These are phyloP conservation scores for Toxonevra muliebris DNA, from an alignment of 2,888 invertebrate genomes.

Conservation along the genomic window DNA sequence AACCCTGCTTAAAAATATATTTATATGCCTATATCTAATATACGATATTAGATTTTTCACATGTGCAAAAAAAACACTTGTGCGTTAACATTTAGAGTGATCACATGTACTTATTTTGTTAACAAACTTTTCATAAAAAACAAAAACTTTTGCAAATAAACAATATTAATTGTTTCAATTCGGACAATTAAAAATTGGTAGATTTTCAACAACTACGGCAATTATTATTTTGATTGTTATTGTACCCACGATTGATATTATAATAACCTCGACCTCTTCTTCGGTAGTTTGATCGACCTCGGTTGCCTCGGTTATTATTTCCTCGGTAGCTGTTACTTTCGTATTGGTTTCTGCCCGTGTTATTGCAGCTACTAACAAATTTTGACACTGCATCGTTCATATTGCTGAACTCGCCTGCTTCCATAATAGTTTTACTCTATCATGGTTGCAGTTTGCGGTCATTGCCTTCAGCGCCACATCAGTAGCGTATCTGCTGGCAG, in stretches of 20 bases:
- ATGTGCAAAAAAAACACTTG: too few species aligned
- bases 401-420: not conserved
- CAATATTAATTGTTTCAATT: too few species aligned
- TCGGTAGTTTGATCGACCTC: not conserved
- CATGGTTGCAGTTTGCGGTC: not conserved
- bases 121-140: too few species aligned
- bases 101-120: too few species aligned
- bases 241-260: not conserved
- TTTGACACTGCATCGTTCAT: constrained; percentile 9
- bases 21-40: too few species aligned
- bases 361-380: constrained; percentile 15
- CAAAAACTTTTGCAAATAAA: too few species aligned
- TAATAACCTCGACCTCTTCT: not conserved
- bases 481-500: not conserved
- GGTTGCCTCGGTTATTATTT: not conserved
- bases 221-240: not conserved
- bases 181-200: too few species aligned
- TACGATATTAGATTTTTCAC: too few species aligned
- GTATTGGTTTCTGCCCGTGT: not conserved
- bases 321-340: not conserved
- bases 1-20: too few species aligned
- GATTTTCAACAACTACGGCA: not conserved
- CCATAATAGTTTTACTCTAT: constrained; percentile 5
- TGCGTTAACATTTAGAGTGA: too few species aligned
- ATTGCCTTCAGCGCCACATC: constrained; percentile 10